These are phyloP conservation scores for Tachyglossus aculeatus DNA, from an alignment of 2,797 vertebrate species.

Conservation along the genomic window DNA sequence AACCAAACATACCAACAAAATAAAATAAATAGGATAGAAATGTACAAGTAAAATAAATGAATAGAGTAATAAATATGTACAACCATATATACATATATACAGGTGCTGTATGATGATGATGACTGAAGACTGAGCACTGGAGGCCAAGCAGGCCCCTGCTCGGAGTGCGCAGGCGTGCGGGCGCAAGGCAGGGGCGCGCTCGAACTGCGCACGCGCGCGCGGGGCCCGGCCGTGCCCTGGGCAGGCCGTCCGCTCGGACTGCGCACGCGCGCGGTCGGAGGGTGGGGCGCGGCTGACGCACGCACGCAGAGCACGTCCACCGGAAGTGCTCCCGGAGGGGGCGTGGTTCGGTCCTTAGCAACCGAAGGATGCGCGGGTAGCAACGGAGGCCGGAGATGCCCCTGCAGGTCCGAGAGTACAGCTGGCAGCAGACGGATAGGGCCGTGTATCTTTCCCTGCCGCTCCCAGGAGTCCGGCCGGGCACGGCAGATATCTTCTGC, in stretches of 20 bases:
- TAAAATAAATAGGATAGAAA: too few species aligned
- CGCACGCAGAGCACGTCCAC: background rate
- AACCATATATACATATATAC: too few species aligned
- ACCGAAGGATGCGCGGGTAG: background rate
- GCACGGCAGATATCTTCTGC: slow-evolving; percentile 78
- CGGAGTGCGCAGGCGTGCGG: background rate
- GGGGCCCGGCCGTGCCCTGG: fast-evolving
- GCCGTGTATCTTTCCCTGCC: slow-evolving; percentile 82
- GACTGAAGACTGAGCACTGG: too few species aligned
- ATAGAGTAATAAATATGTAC: too few species aligned
- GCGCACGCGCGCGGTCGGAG: background rate
- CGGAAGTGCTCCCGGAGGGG: slow-evolving; percentile 30
- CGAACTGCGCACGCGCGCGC: too few species aligned
- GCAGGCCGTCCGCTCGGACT: background rate
- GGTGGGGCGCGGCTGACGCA: fast-evolving
- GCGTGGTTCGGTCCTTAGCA: slow-evolving; percentile 19
- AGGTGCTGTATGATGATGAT: too few species aligned
- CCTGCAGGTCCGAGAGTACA: slow-evolving; percentile 76
- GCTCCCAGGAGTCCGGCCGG: slow-evolving; percentile 75
- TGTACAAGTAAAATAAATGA: too few species aligned
- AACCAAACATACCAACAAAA: too few species aligned
- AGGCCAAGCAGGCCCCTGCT: too few species aligned
- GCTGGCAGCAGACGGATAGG: slow-evolving; percentile 83
- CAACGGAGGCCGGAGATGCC: slow-evolving; percentile 74
- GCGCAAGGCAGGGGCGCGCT: fast-evolving